phyloP scores from a whole-genome alignment of 1,140 invertebrate genomes.

The Drosophila eugracilis region DNA sequence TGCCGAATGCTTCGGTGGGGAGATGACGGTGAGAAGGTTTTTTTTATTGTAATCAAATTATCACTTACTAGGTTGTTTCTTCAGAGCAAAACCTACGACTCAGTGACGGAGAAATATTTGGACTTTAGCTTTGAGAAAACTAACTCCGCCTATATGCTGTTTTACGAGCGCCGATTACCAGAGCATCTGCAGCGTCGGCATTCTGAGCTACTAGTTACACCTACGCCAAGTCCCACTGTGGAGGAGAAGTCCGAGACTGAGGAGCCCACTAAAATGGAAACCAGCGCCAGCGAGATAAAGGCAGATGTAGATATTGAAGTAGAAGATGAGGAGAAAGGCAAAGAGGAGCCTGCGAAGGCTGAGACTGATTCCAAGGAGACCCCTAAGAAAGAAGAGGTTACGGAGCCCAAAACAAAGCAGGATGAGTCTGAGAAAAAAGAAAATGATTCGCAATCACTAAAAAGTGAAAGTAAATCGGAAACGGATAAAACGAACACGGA shows the following conservation, averaged over 20 bases:
- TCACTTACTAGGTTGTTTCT: neutral
- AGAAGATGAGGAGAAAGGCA: conserved; percentile 1
- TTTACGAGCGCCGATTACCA: conserved; percentile 91
- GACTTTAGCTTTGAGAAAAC: conserved; percentile 99
- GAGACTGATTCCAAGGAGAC: conserved; percentile 5
- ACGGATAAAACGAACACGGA: conserved; percentile 2
- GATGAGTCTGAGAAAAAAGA: conserved; percentile 3
- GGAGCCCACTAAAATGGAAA: conserved; percentile 29
- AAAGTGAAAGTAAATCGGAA: neutral
- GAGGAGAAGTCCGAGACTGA: conserved; percentile 59
- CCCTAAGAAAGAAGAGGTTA: neutral
- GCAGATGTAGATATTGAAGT: conserved; percentile 1
- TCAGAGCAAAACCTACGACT: conserved; percentile 98
- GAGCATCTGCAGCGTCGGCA: conserved; percentile 77
- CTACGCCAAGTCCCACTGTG: conserved; percentile 67
- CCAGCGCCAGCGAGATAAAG: conserved; percentile 21
- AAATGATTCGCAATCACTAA: neutral
- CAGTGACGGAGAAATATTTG: conserved; percentile 98
- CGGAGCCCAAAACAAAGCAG: conserved; percentile 2
- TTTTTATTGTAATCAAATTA: neutral
- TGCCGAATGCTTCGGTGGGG: conserved; percentile 97
- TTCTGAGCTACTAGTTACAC: conserved; percentile 69
- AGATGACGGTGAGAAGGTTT: conserved; percentile 92
- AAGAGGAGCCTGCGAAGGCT: conserved; percentile 18
- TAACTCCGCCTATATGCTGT: conserved; percentile 98